Conservation (phyloP, 2,888 invertebrate species). For the Temnothorax unifasciatus region DNA sequence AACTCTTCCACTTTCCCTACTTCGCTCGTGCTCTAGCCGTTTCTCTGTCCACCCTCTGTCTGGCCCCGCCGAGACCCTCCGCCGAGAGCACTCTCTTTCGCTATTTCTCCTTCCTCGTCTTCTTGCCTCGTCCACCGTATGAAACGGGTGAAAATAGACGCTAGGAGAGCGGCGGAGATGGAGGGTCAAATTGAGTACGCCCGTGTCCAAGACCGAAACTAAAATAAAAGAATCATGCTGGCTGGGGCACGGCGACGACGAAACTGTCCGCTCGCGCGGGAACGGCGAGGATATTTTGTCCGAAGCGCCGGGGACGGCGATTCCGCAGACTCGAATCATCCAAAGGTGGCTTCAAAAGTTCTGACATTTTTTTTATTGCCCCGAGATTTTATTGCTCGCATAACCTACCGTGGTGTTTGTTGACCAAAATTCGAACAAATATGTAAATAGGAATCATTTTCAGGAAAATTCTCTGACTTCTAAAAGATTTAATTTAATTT, state of each 20-base stretch:
- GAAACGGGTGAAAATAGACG: slow-evolving; percentile 69
- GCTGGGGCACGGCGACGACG: slow-evolving; percentile 77
- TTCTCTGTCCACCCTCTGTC: slow-evolving; percentile 52
- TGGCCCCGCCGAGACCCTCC: neutral
- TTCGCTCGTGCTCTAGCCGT: slow-evolving; percentile 35
- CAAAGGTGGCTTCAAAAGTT: slow-evolving; percentile 16
- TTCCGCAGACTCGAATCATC: slow-evolving; percentile 40
- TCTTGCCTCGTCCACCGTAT: slow-evolving; percentile 61
- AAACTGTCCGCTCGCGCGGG: slow-evolving; percentile 70
- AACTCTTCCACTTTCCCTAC: slow-evolving; percentile 55
- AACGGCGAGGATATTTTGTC: slow-evolving; percentile 71
- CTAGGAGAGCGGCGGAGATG: slow-evolving; percentile 46
- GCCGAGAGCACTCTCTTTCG: slow-evolving; percentile 34
- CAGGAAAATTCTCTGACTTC: neutral
- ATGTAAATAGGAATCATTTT: neutral
- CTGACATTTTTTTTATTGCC: slow-evolving; percentile 14
- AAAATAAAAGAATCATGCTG: slow-evolving; percentile 86
- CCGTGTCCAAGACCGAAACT: slow-evolving; percentile 79
- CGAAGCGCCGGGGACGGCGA: slow-evolving; percentile 11
- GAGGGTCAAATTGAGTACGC: slow-evolving; percentile 76
- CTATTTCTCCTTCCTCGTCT: slow-evolving; percentile 43
- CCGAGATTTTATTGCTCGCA: slow-evolving; percentile 10
- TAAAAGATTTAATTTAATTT: slow-evolving; percentile 11
- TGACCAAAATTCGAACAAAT: neutral
- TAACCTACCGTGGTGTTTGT: slow-evolving; percentile 5